Conservation (phyloP, 2,113 vertebrate species). For the Mastomys natalensis region DNA sequence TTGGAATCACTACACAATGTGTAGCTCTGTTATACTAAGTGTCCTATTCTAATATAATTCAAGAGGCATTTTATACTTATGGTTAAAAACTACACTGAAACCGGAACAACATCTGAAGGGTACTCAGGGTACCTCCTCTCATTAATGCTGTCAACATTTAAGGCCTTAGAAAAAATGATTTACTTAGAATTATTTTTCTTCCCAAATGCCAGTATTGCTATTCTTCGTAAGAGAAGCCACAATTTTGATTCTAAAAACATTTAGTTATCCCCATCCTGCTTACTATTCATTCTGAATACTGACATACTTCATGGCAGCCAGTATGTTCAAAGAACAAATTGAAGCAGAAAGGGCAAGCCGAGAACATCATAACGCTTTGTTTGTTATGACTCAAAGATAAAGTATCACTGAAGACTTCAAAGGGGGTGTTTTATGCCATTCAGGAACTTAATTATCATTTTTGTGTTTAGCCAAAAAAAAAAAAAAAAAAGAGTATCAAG, state of each 20-base stretch:
- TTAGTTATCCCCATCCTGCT: background rate
- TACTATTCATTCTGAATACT: slow-evolving; percentile 5
- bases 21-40: background rate
- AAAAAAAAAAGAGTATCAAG: background rate
- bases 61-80: background rate
- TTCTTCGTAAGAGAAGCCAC: background rate
- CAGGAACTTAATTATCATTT: background rate
- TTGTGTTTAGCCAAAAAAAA: background rate
- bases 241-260: background rate
- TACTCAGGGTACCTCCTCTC: background rate
- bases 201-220: background rate
- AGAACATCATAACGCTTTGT: background rate
- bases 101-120: background rate
- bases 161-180: background rate
- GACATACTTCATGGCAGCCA: background rate
- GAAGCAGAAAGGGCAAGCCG: background rate
- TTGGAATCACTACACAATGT: background rate
- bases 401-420: background rate
- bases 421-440: background rate
- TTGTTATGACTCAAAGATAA: background rate
- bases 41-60: background rate
- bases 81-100: background rate
- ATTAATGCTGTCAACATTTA: background rate
- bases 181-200: slow-evolving; percentile 14
- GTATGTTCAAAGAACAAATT: background rate